Conservation (phyloP, 2,797 vertebrate genomes). For the Antrozous pallidus region DNA sequence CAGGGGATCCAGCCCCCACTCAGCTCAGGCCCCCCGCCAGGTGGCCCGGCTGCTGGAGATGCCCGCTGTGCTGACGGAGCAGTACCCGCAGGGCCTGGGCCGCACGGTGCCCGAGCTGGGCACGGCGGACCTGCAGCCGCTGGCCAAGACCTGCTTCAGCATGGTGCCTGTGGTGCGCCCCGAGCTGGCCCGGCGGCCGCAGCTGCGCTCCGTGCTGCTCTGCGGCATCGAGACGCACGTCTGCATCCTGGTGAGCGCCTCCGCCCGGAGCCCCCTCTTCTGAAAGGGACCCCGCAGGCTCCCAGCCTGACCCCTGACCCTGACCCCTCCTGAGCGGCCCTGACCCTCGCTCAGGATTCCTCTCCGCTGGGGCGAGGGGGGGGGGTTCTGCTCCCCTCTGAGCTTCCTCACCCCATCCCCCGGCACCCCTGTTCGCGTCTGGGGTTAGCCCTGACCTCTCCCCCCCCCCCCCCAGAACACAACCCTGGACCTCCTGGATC, state of each 20-base stretch:
- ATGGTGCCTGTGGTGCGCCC: slow-evolving; percentile 84
- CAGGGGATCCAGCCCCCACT: too few species aligned
- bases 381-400: not conserved
- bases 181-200: slow-evolving; percentile 66
- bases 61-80: slow-evolving; percentile 89
- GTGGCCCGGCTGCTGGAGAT: slow-evolving; percentile 86
- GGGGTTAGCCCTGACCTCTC: not conserved
- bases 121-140: slow-evolving; percentile 82
- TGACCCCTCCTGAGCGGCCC: too few species aligned
- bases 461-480: slow-evolving; percentile 85
- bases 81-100: slow-evolving; percentile 92
- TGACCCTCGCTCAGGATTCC: not conserved
- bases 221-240: slow-evolving; percentile 93
- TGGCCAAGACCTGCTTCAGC: slow-evolving; percentile 90
- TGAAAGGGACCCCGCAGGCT: not conserved
- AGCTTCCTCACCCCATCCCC: not conserved
- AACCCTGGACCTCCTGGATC: slow-evolving; percentile 89
- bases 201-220: slow-evolving; percentile 88
- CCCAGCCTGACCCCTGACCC: not conserved
- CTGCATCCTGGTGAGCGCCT: slow-evolving; percentile 88
- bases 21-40: slow-evolving; percentile 77
- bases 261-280: not conserved
- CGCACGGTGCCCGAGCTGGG: slow-evolving; percentile 91
- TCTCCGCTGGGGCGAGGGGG: too few species aligned
- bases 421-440: not conserved